Base-by-base conservation (phyloP, 2,888 invertebrate species). In the Bombylius discolor region DNA sequence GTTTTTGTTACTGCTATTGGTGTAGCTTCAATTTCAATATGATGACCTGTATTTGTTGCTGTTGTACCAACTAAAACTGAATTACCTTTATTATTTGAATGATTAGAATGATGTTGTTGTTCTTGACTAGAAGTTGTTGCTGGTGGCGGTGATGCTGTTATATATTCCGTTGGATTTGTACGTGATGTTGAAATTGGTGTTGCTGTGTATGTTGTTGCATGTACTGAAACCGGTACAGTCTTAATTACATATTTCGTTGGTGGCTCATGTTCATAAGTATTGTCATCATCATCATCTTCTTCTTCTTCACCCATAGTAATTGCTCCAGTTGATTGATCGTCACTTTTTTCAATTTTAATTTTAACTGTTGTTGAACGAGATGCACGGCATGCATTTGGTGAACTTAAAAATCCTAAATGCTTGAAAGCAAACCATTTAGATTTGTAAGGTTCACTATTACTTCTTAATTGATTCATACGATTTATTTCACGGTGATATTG, bases 401-500 rank as follows among this genome's bases (percentile, higher is more conserved):
- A 78, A 65, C 80, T 81, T 65, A 81, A 70, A 67, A 81, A 81
- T 63, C 79, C 79, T 48, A 81, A 69, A 67, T 78, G 79, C 60
- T 80, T 80, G 56, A 77, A 81, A 5, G 81, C 81, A 63, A 80
- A 80, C 72, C 72, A 72, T 39, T 55, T 55, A 1, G 55, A 51
- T 23, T 55, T 55, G 32, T 55, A 55, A 7, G 46, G 31, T 32
- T 55, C 55, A 23, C 50, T 50, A 31, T 39, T 55, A n/a, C 50
- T 50, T 12, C 48, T 9, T 1, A 76, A 78, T 34, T 79, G 72
- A 13, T 76, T 72, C 72, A 80, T 80, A 46, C 78, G 73, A 47
- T 77, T 77, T 6, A 78, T 77, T 62, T 81, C 81, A 7, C 81
- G 75, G 62, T 81, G 81, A 61, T 81, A 81, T 59, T 81, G 81